Conservation (phyloP, 2,888 invertebrate genomes). For the Gymnoscelis rufifasciata region DNA sequence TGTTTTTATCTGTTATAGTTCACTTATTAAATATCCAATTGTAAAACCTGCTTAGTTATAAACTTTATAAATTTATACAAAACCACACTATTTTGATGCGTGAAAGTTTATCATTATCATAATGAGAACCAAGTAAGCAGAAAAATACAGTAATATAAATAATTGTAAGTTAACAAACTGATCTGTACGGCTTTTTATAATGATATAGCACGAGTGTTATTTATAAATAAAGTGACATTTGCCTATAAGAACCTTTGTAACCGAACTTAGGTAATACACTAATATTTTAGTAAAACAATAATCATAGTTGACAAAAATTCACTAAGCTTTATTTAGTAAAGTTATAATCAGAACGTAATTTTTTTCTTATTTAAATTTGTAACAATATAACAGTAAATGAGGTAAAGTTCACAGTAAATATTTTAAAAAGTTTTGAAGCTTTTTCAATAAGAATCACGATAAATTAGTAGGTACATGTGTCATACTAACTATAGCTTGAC, state of each 20-base stretch:
- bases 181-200: conserved; percentile 7
- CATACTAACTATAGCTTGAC: conserved; percentile 64
- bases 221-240: no score
- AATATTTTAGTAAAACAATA: conserved; percentile 2
- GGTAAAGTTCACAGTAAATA: conserved; percentile 3
- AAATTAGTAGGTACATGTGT: conserved; percentile 58
- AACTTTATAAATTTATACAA: background rate
- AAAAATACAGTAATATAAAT: conserved; percentile 2
- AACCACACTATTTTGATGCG: conserved; percentile 5
- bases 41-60: background rate
- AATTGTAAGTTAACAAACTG: conserved; percentile 3
- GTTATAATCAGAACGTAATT: no score
- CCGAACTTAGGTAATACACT: background rate
- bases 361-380: no score
- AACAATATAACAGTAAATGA: background rate
- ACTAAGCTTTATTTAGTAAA: no score
- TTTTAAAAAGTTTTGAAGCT: conserved; percentile 9
- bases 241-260: no score
- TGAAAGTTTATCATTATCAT: conserved; percentile 4
- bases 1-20: no score
- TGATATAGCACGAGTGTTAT: no score
- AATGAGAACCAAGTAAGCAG: conserved; percentile 15
- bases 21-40: no score
- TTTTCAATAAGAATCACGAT: conserved; percentile 30
- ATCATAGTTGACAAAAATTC: background rate